Conservation (phyloP, 1,140 invertebrate species). For the Radopholus similis region DNA sequence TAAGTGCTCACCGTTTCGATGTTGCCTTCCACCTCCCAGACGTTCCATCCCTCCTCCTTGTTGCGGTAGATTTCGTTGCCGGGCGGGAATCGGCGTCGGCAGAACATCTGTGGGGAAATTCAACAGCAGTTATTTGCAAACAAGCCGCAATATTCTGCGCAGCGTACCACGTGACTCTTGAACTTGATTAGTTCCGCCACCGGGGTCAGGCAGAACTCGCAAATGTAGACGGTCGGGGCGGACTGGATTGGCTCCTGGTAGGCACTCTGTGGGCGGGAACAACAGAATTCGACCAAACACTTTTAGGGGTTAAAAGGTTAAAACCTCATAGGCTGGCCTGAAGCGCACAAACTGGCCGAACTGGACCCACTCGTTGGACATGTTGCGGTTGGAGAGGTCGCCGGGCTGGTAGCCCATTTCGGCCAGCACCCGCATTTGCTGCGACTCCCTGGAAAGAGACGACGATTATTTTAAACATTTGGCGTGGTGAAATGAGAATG, state of each 20-base stretch:
- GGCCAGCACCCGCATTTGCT: neutral
- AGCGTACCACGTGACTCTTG: constrained; percentile 35
- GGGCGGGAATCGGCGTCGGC: constrained; percentile 87
- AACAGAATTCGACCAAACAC: neutral
- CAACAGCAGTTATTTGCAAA: neutral
- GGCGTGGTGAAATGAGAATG: too few species aligned
- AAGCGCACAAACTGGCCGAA: constrained; percentile 33
- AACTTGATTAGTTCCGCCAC: constrained; percentile 21
- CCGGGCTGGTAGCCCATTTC: constrained; percentile 1
- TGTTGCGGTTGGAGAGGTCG: neutral
- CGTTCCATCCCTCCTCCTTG: constrained; percentile 71
- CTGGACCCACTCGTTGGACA: constrained; percentile 31
- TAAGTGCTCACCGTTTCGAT: constrained; percentile 73
- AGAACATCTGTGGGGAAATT: constrained; percentile 68
- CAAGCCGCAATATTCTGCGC: neutral
- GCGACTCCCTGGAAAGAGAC: too few species aligned
- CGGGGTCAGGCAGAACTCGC: constrained; percentile 40
- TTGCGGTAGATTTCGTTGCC: constrained; percentile 94
- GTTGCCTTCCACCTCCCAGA: constrained; percentile 98
- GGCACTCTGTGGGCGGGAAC: neutral
- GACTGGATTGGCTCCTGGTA: constrained; percentile 34
- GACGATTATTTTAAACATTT: too few species aligned
- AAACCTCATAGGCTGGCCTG: constrained; percentile 22
- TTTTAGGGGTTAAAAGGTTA: constrained; percentile 7
- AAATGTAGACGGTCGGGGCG: constrained; percentile 33